A percentile compares a stretch with the other conserved stretches of the same genome.
These are phyloP conservation scores for Laticauda colubrina DNA, from an alignment of 2,113 vertebrate species.

Conservation along the genomic window DNA sequence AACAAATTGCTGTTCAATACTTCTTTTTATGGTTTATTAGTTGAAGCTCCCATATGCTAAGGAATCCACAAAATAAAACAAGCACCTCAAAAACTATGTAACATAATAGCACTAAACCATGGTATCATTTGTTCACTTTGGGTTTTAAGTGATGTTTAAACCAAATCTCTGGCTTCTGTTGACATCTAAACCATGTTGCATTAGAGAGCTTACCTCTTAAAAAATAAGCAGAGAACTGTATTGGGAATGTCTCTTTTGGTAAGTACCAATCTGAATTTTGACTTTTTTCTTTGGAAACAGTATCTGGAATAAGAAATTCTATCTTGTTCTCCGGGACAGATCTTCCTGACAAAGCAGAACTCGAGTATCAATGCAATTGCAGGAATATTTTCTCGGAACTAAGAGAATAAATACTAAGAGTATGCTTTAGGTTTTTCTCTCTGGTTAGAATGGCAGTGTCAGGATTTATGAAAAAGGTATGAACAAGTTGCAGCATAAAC, in stretches of 20 bases:
- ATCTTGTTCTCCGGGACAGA: neutral
- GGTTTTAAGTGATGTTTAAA: neutral
- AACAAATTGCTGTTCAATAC: neutral
- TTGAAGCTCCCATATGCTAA: neutral
- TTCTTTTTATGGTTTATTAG: neutral
- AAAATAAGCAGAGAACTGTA: neutral
- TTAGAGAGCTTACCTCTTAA: neutral
- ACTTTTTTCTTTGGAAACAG: neutral
- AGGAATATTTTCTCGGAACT: neutral
- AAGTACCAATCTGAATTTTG: neutral
- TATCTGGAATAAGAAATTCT: slow-evolving; percentile 2
- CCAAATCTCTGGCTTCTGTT: neutral
- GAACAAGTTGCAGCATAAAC: slow-evolving; percentile 5
- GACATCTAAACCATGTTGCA: neutral
- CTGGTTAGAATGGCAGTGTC: neutral
- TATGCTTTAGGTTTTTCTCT: neutral
- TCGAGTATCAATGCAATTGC: neutral
- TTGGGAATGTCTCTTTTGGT: neutral
- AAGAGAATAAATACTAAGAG: neutral
- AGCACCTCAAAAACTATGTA: neutral
- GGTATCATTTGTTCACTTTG: neutral
- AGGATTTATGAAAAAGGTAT: neutral
- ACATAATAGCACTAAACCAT: neutral
- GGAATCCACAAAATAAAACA: neutral
- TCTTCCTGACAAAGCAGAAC: neutral